phyloP scores from a whole-genome alignment of 92 coral and sea anemone species.

The Palythoa grandis region DNA sequence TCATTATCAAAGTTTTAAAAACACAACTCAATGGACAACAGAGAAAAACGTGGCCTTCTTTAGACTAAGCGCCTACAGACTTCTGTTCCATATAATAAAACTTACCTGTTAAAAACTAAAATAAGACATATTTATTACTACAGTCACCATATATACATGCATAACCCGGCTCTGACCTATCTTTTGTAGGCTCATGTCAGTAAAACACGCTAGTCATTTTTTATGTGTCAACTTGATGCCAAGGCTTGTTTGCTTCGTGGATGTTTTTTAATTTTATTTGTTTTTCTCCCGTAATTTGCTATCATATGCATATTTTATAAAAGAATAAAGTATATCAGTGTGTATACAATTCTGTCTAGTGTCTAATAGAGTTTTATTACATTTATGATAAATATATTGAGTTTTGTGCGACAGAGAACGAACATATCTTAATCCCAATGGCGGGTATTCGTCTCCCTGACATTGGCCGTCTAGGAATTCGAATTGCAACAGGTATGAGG shows the following conservation, averaged over 20 bases:
- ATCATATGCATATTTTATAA: constrained; percentile 33
- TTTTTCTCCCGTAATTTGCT: constrained; percentile 1
- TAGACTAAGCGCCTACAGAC: too few relatives aligned
- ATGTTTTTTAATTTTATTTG: not conserved
- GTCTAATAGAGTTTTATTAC: not conserved
- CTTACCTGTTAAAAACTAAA: too few relatives aligned
- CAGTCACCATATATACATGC: too few relatives aligned
- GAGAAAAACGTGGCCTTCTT: too few relatives aligned
- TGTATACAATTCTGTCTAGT: not conserved
- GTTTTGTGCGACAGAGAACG: not conserved
- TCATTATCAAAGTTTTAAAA: too few relatives aligned
- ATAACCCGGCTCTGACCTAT: not conserved
- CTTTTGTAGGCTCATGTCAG: not conserved
- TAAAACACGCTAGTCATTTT: not conserved
- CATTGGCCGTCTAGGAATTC: constrained; percentile 85
- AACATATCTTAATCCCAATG: constrained; percentile 34
- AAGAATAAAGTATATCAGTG: not conserved
- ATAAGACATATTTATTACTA: too few relatives aligned
- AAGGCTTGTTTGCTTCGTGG: constrained; percentile 18
- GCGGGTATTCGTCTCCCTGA: constrained; percentile 85
- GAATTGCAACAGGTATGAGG: constrained; percentile 77
- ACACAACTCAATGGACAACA: too few relatives aligned
- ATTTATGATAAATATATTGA: not conserved
- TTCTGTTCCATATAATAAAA: too few relatives aligned
- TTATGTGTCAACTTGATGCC: constrained; percentile 7